Evolutionary conservation across 2,797 vertebrate species (phyloP).

Genomic region (Cephalopachus bancanus): DNA sequence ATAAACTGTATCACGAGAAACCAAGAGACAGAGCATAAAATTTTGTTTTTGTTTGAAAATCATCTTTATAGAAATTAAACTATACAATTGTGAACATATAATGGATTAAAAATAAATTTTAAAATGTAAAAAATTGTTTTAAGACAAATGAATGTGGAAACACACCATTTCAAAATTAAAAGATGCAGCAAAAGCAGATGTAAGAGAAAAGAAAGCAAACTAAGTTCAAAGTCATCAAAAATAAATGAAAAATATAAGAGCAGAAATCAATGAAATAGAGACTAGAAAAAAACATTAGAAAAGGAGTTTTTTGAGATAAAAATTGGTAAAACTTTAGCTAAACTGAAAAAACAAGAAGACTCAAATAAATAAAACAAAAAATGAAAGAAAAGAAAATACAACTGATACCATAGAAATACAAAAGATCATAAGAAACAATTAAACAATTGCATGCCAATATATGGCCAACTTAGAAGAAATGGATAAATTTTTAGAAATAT

Average conservation of each 20-base stretch:
- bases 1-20: not conserved
- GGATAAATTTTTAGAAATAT: not conserved
- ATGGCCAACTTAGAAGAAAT: not conserved
- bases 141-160: not conserved
- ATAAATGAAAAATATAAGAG: not conserved
- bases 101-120: not conserved
- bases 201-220: not conserved
- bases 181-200: not conserved
- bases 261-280: not conserved
- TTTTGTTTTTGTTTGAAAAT: constrained; percentile 59
- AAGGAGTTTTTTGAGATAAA: not conserved
- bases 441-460: not conserved
- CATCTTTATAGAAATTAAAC: not conserved
- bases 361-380: not conserved
- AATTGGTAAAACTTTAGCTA: not conserved
- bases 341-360: not conserved
- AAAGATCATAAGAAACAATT: not conserved
- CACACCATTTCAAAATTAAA: not conserved
- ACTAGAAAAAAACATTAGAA: not conserved
- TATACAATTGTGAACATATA: not conserved
- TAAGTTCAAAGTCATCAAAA: not conserved
- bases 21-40: not conserved
- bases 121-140: not conserved
- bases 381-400: not conserved
- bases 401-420: not conserved